A percentile compares a stretch with the other conserved stretches of the same genome.
phyloP scores from a whole-genome alignment of 2,113 vertebrate genomes.

The Stictonetta naevosa region DNA sequence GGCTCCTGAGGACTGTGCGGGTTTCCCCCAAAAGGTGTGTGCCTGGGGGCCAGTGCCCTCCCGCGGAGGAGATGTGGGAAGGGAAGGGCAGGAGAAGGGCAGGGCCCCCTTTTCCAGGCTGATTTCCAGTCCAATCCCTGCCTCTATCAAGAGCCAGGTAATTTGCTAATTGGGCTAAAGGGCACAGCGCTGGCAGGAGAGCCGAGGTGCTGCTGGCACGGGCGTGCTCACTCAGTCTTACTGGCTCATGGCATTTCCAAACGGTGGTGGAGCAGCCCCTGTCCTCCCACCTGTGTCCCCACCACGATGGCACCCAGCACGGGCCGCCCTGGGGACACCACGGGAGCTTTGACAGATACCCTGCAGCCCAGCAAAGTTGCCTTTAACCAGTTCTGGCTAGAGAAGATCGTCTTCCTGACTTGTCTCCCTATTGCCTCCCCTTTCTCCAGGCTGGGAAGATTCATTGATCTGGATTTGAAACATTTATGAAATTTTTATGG shows the following conservation, averaged over 20 bases:
- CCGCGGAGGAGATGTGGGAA: too few relatives aligned
- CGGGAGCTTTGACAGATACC: background rate
- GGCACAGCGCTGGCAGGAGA: background rate
- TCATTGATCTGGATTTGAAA: background rate
- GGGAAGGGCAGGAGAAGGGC: too few relatives aligned
- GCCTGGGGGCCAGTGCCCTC: fast-evolving
- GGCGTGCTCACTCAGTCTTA: fast-evolving
- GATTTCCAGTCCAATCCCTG: too few relatives aligned
- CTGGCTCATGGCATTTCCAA: background rate
- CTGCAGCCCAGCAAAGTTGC: background rate
- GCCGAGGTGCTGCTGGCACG: background rate
- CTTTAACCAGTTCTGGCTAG: background rate
- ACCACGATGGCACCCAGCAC: fast-evolving
- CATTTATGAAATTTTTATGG: slow-evolving; percentile 12
- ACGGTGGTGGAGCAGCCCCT: background rate
- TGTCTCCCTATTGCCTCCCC: background rate
- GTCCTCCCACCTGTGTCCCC: background rate
- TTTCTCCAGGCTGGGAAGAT: background rate
- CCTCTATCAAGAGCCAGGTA: background rate
- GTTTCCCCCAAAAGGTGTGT: background rate
- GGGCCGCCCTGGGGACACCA: background rate
- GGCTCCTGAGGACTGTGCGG: fast-evolving
- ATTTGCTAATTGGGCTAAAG: background rate
- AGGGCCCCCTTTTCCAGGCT: too few relatives aligned
- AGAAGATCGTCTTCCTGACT: too few relatives aligned